Evolutionary conservation across 2,797 vertebrate species (phyloP).

Genomic region (Petrocephalus sullivani): DNA sequence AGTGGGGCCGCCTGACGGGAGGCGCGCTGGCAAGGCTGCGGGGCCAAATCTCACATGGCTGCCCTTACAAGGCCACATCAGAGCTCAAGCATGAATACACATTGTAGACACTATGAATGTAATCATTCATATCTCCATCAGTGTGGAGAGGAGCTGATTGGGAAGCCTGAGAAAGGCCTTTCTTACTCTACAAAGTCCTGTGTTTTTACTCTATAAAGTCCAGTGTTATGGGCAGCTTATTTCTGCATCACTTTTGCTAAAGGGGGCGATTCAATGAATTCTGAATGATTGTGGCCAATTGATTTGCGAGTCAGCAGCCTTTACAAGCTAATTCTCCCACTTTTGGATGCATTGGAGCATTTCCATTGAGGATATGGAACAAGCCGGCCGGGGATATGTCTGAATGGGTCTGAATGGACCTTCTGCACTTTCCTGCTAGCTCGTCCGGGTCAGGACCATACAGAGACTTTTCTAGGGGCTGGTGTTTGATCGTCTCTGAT

Average conservation of each 20-base stretch:
- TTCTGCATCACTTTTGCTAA: conserved; percentile 37
- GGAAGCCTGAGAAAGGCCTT: conserved; percentile 2
- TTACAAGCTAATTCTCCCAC: conserved; percentile 58
- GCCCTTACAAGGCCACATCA: conserved; percentile 39
- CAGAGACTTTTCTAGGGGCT: background rate
- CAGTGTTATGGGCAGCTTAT: conserved; percentile 32
- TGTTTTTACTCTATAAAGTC: background rate
- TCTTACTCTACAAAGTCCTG: conserved; percentile 33
- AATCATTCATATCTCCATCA: conserved; percentile 35
- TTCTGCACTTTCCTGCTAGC: conserved; percentile 38
- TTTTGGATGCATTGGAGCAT: conserved; percentile 55
- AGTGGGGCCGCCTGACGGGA: background rate
- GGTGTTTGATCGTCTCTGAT: conserved; percentile 5
- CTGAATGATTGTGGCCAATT: conserved; percentile 57
- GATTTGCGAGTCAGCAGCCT: conserved; percentile 57
- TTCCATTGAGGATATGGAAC: conserved; percentile 53
- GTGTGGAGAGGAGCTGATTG: conserved; percentile 30
- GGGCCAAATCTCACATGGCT: conserved; percentile 47
- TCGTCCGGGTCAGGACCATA: background rate
- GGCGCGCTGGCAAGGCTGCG: conserved; percentile 37
- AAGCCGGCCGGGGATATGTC: conserved; percentile 52
- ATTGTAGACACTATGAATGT: conserved; percentile 37
- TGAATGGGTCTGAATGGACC: conserved; percentile 53
- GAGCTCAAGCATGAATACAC: conserved; percentile 34
- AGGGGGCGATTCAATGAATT: conserved; percentile 42